Evolutionary conservation across 2,113 vertebrate genomes (phyloP).

Genomic region (Peucedramus taeniatus): DNA sequence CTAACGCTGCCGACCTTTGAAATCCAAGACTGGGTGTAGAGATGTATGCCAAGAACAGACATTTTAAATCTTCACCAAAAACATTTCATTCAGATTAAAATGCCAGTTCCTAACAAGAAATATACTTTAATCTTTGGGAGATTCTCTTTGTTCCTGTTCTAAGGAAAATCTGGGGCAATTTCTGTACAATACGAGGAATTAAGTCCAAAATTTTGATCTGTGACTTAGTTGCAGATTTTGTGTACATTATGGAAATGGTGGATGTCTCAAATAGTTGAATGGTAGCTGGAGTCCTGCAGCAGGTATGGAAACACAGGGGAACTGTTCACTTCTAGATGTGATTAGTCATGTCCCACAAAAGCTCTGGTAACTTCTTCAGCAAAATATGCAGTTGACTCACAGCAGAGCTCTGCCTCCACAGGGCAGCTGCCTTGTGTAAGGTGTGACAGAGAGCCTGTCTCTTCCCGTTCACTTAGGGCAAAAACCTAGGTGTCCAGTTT

Average conservation of each 20-base stretch:
- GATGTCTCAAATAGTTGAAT: not conserved
- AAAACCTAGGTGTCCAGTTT: not conserved
- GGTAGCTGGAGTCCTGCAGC: not conserved
- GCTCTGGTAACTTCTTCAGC: not conserved
- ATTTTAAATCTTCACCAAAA: not conserved
- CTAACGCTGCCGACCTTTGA: not conserved
- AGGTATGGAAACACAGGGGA: not conserved
- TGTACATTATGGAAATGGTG: not conserved
- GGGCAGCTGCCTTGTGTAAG: not conserved
- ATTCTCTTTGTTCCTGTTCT: not conserved
- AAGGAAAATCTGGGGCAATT: not conserved
- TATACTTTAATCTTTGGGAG: not conserved
- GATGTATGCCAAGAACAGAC: not conserved
- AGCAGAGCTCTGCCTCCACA: not conserved
- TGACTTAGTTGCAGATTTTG: not conserved
- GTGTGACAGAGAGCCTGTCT: not conserved
- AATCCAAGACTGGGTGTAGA: not conserved
- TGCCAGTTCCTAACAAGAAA: not conserved
- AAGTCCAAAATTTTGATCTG: not conserved
- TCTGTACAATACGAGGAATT: not conserved
- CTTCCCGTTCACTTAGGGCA: not conserved
- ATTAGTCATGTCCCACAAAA: rapidly evolving
- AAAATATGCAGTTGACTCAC: not conserved
- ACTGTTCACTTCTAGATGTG: not conserved
- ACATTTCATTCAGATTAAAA: not conserved